Evolutionary conservation across 2,888 invertebrate species (phyloP), one percentile per base, ranked within the genome.

Genomic region (Drosophila tripunctata): DNA sequence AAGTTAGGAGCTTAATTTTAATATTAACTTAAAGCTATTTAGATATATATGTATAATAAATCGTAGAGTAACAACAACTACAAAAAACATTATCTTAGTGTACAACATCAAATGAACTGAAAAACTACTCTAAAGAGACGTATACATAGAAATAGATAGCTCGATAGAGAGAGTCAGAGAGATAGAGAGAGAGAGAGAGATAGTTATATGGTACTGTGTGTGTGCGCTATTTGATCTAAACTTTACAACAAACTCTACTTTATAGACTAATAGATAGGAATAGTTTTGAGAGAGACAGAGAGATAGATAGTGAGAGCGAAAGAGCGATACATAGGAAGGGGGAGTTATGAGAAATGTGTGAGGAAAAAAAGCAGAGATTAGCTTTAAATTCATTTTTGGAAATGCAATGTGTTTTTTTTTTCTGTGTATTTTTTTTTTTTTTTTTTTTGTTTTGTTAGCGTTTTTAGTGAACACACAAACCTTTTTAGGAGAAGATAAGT

Each of bases 401-500:
- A 27, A 62, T 64, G 70, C 67, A 68, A 67, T 72, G 69, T 72
- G 62, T 52, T 60, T 58, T 61, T 36, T 63, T 22, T 41, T 22
- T 60, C 45, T 47, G 48, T 67, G 61, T 52, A 27, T 47, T 75
- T 73, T 60, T 44, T 51, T 61, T 43, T 55, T 35, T 36, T 43
- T 58, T 57, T 55, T 31, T 51, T 54, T 48, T 44, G n/a, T 44
- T 33, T 66, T 52, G 43, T 75, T 82, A 74, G 67, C 57, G 57
- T 75, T 72, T n/a, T 75, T 75, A 77, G 75, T 65, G 87, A 80
- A 90, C 90, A 89, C 90, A 90, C 90, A 90, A 91, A 91, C 91
- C 91, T 91, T 91, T 88, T 91, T 90, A 91, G 91, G 90, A 90
- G 90, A 91, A 90, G 91, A 90, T 90, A 91, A 90, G 90, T 91